Percentiles rank a stretch among this genome's conserved stretches.
These are phyloP conservation scores for Palythoa caribaeorum DNA, from an alignment of 92 coral and sea anemone genomes.

Conservation along the genomic window DNA sequence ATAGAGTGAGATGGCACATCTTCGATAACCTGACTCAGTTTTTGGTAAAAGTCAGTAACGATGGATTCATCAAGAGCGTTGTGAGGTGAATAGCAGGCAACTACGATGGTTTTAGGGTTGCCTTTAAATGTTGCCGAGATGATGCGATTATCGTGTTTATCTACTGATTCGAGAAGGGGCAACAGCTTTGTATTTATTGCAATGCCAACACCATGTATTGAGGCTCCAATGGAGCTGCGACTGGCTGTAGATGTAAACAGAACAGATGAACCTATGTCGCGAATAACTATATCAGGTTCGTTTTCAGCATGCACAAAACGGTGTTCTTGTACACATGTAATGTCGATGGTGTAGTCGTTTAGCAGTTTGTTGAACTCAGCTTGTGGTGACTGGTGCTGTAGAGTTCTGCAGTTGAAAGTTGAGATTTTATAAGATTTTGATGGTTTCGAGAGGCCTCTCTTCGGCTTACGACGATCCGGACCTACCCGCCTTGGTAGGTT, in stretches of 20 bases:
- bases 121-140: constrained; percentile 24
- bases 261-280: constrained; percentile 19
- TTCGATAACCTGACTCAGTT: constrained; percentile 9
- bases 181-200: constrained; percentile 20
- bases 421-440: neutral
- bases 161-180: constrained; percentile 18
- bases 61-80: constrained; percentile 20
- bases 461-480: constrained; percentile 7
- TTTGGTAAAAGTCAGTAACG: constrained; percentile 5
- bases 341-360: constrained; percentile 27
- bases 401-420: neutral
- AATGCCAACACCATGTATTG: constrained; percentile 17
- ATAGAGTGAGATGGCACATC: constrained; percentile 14
- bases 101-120: constrained; percentile 30
- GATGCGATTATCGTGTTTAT: constrained; percentile 29
- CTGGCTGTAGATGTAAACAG: constrained; percentile 36
- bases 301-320: constrained; percentile 32
- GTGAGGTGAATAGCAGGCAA: constrained; percentile 35
- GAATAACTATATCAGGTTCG: constrained; percentile 36
- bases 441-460: constrained; percentile 7
- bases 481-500: constrained; percentile 1
- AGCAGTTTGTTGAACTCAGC: constrained; percentile 32
- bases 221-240: constrained; percentile 15
- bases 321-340: constrained; percentile 33
- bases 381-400: constrained; percentile 24